Base-by-base conservation (phyloP, 2,888 invertebrate genomes). In the Orthosia cruda region DNA sequence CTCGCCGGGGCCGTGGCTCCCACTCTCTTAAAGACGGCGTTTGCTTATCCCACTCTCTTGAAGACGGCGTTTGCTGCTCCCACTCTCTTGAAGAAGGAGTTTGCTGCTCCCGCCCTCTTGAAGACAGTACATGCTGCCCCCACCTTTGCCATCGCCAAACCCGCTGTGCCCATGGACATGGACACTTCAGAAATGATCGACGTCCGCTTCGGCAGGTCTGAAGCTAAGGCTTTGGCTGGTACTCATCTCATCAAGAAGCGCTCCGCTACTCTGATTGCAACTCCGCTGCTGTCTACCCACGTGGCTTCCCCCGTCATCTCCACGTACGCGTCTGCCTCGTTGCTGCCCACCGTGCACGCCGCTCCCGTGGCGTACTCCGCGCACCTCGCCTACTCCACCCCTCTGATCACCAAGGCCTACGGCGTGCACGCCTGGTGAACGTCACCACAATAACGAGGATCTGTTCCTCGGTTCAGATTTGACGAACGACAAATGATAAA, bases 171-270 rank as follows among this genome's bases (percentile, higher is more conserved):
- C 54, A 86, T 93, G 54, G n/a, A n/a, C n/a, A n/a, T n/a, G n/a
- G 95, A 96, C 64, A 95, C 96, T 12, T 94, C 95, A 59, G 96
- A 95, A 80, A 94, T 96, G 20, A 84, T 93, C 69, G 95, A 95
- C 64, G 96, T 96, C 49, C 95, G 94, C 68, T 92, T 94, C 63
- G 95, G 93, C 23, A 96, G 95, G 88, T 93, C 94, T 55, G 92
- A 95, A 84, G 94, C 96, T 62, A 95, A 96, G 80, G 94, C 94
- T 71, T 82, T 93, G 12, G 91, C 93, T 77, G 94, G 92, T 40
- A 90, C 90, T 16, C 96, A 96, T 85, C 83, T 92, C 72, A 94
- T 97, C 87, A 89, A 92, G 80, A 97, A 97, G 88, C 95, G 97
- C 18, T 96, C 96, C 2, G 94, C 90, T 50, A 71, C 88, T 23